These are phyloP conservation scores for Acanthopagrus latus DNA, from an alignment of 2,797 vertebrate genomes.

Conservation along the genomic window DNA sequence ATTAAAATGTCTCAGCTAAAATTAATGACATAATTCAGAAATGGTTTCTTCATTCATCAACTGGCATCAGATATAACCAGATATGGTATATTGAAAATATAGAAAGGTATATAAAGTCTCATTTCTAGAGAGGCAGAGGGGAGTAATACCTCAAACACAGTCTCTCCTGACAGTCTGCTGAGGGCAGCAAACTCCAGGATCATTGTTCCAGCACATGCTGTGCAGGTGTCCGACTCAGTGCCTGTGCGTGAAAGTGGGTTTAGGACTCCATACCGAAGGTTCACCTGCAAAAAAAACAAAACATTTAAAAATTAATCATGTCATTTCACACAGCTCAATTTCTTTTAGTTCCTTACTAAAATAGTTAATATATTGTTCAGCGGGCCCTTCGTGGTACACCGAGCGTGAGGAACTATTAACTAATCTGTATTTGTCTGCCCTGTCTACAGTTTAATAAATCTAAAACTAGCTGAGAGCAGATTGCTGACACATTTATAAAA, in stretches of 20 bases:
- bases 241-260: conserved; percentile 88
- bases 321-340: conserved; percentile 1
- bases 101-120: neutral
- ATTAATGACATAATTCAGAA: neutral
- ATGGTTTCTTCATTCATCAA: neutral
- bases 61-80: neutral
- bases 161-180: conserved; percentile 86
- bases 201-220: conserved; percentile 90
- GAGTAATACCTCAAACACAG: conserved; percentile 86
- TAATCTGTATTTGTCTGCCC: neutral
- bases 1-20: conserved; percentile 9
- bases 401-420: neutral
- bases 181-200: conserved; percentile 90
- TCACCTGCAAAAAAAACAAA: conserved; percentile 78
- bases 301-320: neutral
- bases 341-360: neutral
- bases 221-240: conserved; percentile 89
- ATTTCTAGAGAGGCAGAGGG: conserved; percentile 12
- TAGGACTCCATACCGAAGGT: conserved; percentile 86
- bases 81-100: neutral
- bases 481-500: neutral
- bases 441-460: neutral
- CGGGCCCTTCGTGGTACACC: neutral
- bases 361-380: neutral
- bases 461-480: neutral